Evolutionary conservation across 2,888 invertebrate species (phyloP).

Genomic region (Ophion slaviceki): DNA sequence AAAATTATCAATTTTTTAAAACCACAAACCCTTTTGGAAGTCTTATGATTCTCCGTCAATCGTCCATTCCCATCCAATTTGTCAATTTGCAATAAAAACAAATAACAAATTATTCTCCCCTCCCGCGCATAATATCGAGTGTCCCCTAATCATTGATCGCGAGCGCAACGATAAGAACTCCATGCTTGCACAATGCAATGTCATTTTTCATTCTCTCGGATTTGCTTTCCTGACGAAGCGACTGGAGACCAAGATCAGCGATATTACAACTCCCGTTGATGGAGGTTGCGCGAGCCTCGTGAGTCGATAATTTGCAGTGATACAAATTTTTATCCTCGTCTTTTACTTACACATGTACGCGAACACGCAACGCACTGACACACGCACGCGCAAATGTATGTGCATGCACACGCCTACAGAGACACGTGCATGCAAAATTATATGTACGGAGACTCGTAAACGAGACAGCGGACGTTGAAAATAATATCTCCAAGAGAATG

Average conservation of each 20-base stretch:
- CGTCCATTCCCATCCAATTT: no score
- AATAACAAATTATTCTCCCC: no score
- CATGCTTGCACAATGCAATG: constrained; percentile 26
- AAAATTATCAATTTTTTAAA: no score
- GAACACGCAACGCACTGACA: not conserved
- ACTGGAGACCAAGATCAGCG: constrained; percentile 36
- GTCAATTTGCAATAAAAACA: no score
- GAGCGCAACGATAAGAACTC: not conserved
- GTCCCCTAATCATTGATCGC: not conserved
- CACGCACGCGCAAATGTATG: not conserved
- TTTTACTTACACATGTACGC: not conserved
- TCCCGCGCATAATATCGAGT: not conserved
- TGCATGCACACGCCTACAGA: not conserved
- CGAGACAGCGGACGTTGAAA: constrained; percentile 36
- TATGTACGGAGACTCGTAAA: not conserved
- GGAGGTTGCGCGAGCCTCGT: not conserved
- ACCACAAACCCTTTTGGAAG: no score
- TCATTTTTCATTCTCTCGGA: constrained; percentile 20
- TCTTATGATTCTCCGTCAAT: no score
- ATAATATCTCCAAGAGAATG: constrained; percentile 32
- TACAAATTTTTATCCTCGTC: constrained; percentile 1
- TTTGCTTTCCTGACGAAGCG: constrained; percentile 44
- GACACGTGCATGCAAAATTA: not conserved
- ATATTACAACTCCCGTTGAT: constrained; percentile 44
- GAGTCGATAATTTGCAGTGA: not conserved